Conservation (phyloP, 2,797 vertebrate genomes). For the Microchirus variegatus region DNA sequence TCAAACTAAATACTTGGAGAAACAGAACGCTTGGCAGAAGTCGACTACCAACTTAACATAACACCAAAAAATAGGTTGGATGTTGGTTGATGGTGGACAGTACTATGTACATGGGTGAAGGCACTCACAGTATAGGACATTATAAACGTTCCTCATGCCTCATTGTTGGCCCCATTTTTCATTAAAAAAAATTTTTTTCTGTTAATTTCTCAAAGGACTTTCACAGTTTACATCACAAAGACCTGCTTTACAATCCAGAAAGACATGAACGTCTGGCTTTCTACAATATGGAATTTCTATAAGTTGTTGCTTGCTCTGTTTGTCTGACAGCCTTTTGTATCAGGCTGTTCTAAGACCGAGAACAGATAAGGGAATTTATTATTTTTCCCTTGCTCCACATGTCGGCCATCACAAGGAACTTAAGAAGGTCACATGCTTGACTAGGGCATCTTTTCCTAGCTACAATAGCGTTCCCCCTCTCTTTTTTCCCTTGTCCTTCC, state of each 20-base stretch:
- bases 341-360: conserved; percentile 26
- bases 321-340: conserved; percentile 42
- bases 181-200: too few species aligned
- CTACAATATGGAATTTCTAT: background rate
- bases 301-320: conserved; percentile 26
- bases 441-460: conserved; percentile 63
- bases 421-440: conserved; percentile 54
- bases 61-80: background rate
- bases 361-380: conserved; percentile 37
- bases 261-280: background rate
- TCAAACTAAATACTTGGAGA: background rate
- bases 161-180: background rate
- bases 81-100: too few species aligned
- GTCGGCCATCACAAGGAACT: conserved; percentile 58
- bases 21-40: background rate
- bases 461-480: conserved; percentile 52
- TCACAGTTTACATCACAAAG: too few species aligned
- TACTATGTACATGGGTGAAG: too few species aligned
- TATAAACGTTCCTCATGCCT: too few species aligned
- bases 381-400: conserved; percentile 50
- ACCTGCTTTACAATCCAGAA: background rate
- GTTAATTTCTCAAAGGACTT: too few species aligned
- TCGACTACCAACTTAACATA: too few species aligned
- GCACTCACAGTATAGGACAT: too few species aligned
- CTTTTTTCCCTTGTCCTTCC: conserved; percentile 58